A percentile compares a stretch with the other conserved stretches of the same genome.
These are phyloP conservation scores for Telmatherina bonti DNA, from an alignment of 2,797 vertebrate genomes.

Conservation along the genomic window DNA sequence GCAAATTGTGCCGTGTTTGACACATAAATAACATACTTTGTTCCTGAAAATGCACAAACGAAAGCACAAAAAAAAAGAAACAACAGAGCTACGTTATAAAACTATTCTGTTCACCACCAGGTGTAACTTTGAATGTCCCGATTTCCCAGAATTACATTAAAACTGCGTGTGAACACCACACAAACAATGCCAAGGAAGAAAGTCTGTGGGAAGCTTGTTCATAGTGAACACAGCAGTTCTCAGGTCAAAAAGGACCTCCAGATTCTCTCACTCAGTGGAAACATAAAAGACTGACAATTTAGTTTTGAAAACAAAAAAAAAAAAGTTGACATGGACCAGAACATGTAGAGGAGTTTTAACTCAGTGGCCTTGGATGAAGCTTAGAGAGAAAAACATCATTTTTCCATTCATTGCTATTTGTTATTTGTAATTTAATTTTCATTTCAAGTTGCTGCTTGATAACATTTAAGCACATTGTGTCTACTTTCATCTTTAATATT, in stretches of 20 bases:
- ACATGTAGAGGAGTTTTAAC: not conserved
- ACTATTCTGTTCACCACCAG: not conserved
- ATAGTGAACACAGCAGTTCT: not conserved
- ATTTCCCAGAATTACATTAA: not conserved
- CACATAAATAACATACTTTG: slow-evolving; percentile 23
- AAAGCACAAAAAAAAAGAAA: slow-evolving; percentile 5
- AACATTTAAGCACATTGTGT: not conserved
- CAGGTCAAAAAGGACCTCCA: not conserved
- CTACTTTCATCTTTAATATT: not conserved
- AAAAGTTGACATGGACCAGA: not conserved
- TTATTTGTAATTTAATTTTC: not conserved
- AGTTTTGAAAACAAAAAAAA: not conserved
- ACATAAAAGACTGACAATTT: not conserved
- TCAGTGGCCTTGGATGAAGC: not conserved
- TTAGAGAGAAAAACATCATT: not conserved
- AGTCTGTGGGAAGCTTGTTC: not conserved
- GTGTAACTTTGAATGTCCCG: not conserved
- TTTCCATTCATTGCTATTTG: not conserved
- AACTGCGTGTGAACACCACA: not conserved
- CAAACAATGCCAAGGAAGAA: not conserved
- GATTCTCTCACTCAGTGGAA: not conserved
- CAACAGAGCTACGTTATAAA: not conserved
- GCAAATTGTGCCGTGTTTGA: slow-evolving; percentile 51
- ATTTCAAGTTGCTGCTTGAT: not conserved
- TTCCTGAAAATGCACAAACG: slow-evolving; percentile 19